Conservation (phyloP, 2,888 invertebrate species). For the Unio pictorum region DNA sequence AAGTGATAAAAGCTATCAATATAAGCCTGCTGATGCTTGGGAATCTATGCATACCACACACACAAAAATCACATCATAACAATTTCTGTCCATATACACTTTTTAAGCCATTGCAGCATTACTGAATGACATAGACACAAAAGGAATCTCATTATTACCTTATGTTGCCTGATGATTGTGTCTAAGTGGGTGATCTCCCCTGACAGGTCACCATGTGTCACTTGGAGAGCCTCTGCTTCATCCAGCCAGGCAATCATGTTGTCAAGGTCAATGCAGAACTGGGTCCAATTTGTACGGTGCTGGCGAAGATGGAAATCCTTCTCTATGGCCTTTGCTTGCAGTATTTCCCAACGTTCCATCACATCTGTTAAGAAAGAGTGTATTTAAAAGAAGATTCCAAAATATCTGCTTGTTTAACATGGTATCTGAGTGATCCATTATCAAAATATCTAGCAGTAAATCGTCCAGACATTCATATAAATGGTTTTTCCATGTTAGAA, state of each 20-base stretch:
- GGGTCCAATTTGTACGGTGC: conserved; percentile 68
- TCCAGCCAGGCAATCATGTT: conserved; percentile 66
- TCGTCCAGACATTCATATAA: no score
- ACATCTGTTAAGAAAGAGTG: conserved; percentile 40
- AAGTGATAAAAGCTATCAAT: no score
- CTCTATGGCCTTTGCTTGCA: conserved; percentile 60
- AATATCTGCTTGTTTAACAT: no score
- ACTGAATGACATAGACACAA: background rate
- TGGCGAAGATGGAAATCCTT: conserved; percentile 80
- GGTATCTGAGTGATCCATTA: no score
- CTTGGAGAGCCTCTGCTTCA: conserved; percentile 59
- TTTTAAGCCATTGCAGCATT: background rate
- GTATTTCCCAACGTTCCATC: conserved; percentile 61
- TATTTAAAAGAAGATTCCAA: no score
- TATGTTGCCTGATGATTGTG: conserved; percentile 82
- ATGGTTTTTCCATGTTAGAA: no score
- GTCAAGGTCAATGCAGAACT: conserved; percentile 64
- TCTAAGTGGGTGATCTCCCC: conserved; percentile 62
- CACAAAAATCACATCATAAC: no score
- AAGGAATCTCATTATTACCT: conserved; percentile 62
- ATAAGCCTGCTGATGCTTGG: no score
- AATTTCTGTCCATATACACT: no score
- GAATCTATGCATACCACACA: no score
- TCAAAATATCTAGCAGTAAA: no score
- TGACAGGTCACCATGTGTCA: conserved; percentile 42